Evolutionary conservation across 1,140 invertebrate species (phyloP), one percentile per base, ranked within the genome.

Genomic region (Euwallacea similis): DNA sequence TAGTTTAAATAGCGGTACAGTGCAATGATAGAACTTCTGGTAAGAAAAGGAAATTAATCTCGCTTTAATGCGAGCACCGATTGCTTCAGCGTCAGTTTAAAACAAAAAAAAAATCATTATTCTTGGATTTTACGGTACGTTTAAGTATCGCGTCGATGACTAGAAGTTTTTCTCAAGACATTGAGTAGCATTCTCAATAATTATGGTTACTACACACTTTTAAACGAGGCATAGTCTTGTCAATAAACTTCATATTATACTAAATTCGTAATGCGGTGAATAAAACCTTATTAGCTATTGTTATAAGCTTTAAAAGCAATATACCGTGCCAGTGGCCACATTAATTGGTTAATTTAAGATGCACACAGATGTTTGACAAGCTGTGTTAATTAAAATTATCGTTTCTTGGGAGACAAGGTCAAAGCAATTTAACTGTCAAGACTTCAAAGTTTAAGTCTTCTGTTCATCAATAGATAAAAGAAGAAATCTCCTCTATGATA

Each of bases 321-420:
- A 69, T 69, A 62, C 53, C 67, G 59, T 69, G 33, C 67, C 67
- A 69, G 67, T 46, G 67, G 60, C 50, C 46, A 62, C 46, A 69
- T 69, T 69, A 69, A 69, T 69, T 69, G 67, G 69, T 70, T 65
- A 70, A 70, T 70, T 70, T 70, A 70, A 70, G 69, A 70, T 70
- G 69, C 69, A 66, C 54, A 65, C 69, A 70, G 69, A 70, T 70
- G 69, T 58, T 65, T 70, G 60, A 64, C 61, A 58, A 65, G 61
- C 69, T 65, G 60, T 50, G 61, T 63, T 64, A 64, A 64, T 70
- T 70, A 64, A 64, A 46, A 70, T 50, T 50, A 50, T 50, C 9
- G 13, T 50, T 10, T 13, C 13, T 50, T 50, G 46, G 46, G 46
- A 11, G 46, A 6, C 13, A 50, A 10, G 9, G 9, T 50, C 46